A percentile compares a stretch with the other conserved stretches of the same genome.
These are phyloP conservation scores for Clivina fossor DNA, from an alignment of 2,888 invertebrate species.

Conservation along the genomic window DNA sequence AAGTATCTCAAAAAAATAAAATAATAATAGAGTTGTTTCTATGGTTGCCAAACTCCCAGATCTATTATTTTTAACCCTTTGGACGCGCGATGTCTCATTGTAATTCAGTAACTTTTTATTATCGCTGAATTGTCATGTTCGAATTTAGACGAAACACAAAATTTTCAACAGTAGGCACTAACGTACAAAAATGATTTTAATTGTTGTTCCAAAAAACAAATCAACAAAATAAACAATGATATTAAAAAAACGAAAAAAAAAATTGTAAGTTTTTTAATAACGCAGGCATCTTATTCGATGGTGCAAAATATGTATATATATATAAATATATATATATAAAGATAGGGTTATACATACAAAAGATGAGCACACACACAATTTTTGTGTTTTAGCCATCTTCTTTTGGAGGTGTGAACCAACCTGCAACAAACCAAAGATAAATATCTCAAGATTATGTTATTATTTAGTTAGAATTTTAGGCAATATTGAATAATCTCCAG, in stretches of 20 bases:
- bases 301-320: conserved; percentile 30
- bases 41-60: too few relatives aligned
- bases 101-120: too few relatives aligned
- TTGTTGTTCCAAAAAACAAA: conserved; percentile 37
- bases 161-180: conserved; percentile 45
- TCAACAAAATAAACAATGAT: conserved; percentile 39
- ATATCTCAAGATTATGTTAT: too few relatives aligned
- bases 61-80: too few relatives aligned
- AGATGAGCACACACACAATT: too few relatives aligned
- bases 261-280: conserved; percentile 30
- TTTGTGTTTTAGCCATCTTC: conserved; percentile 91
- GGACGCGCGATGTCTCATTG: too few relatives aligned
- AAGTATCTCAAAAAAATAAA: too few relatives aligned
- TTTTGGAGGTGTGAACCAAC: conserved; percentile 89
- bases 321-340: conserved; percentile 20
- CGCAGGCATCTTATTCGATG: conserved; percentile 40
- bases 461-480: too few relatives aligned
- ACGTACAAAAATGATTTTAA: conserved; percentile 43
- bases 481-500: too few relatives aligned
- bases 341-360: conserved; percentile 26
- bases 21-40: too few relatives aligned
- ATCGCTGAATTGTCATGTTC: too few relatives aligned
- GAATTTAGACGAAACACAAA: conserved; percentile 17
- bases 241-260: conserved; percentile 27
- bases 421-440: conserved; percentile 61